phyloP scores from a whole-genome alignment of 2,888 invertebrate genomes.

The Ferrisia virgata region DNA sequence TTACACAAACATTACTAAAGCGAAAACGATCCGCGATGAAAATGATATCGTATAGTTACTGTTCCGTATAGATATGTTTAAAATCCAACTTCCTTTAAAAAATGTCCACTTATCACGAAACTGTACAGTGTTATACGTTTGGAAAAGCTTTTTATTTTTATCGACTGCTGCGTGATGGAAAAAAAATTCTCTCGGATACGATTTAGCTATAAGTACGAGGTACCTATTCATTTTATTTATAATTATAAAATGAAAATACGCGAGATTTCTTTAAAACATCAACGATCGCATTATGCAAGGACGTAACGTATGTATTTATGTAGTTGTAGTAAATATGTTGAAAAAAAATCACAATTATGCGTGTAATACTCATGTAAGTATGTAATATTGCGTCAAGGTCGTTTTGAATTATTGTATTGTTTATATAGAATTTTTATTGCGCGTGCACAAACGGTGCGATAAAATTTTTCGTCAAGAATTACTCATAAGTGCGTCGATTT shows the following conservation, averaged over 20 bases:
- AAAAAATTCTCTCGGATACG: neutral
- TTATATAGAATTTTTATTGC: conserved; percentile 35
- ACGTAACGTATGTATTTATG: no score
- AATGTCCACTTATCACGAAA: neutral
- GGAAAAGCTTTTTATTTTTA: no score
- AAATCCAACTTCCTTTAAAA: neutral
- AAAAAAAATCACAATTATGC: conserved; percentile 20
- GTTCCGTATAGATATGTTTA: no score
- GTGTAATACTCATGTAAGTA: conserved; percentile 22
- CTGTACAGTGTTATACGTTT: neutral
- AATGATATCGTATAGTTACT: neutral
- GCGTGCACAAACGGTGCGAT: neutral
- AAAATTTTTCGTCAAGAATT: neutral
- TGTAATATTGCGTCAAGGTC: conserved; percentile 33
- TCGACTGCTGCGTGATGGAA: no score
- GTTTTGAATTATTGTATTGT: conserved; percentile 29
- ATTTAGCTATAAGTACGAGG: no score
- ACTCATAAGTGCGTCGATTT: neutral
- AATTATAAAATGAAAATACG: neutral
- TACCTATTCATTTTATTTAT: neutral
- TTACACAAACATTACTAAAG: neutral
- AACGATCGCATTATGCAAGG: conserved; percentile 2
- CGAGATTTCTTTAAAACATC: neutral
- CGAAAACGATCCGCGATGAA: neutral
- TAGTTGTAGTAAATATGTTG: neutral